Conservation (phyloP, 2,888 invertebrate genomes). For the Dioctria linearis region DNA sequence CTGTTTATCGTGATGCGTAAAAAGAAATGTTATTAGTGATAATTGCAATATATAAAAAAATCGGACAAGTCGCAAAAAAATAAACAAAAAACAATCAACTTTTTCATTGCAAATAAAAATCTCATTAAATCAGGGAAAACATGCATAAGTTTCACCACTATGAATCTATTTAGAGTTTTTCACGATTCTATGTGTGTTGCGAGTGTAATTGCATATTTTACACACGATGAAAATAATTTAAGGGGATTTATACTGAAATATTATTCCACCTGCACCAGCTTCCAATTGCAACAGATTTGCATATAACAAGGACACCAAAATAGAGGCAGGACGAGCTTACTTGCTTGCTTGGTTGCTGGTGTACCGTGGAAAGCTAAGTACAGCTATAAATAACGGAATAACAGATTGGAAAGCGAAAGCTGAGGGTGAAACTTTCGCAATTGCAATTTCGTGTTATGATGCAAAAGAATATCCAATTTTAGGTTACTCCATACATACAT, state of each 20-base stretch:
- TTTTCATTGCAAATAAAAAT: constrained; percentile 5
- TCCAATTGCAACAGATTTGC: constrained; percentile 42
- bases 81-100: too few species aligned
- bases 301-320: constrained; percentile 16
- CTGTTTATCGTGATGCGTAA: too few species aligned
- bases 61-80: too few species aligned
- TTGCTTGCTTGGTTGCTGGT: neutral
- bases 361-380: constrained; percentile 44
- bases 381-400: constrained; percentile 49
- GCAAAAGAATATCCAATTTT: constrained; percentile 40
- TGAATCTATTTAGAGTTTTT: constrained; percentile 30
- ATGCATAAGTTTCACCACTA: neutral
- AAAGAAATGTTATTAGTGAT: too few species aligned
- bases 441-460: constrained; percentile 33
- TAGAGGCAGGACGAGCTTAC: too few species aligned
- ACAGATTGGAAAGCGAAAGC: constrained; percentile 50
- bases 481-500: neutral
- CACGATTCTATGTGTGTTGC: constrained; percentile 4
- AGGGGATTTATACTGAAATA: constrained; percentile 39
- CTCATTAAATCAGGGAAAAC: neutral
- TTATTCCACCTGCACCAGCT: constrained; percentile 44
- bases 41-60: too few species aligned
- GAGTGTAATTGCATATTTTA: constrained; percentile 46
- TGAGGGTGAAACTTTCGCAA: constrained; percentile 21
- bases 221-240: constrained; percentile 48